Conservation (phyloP, 2,888 invertebrate genomes). For the Arctia plantaginis region DNA sequence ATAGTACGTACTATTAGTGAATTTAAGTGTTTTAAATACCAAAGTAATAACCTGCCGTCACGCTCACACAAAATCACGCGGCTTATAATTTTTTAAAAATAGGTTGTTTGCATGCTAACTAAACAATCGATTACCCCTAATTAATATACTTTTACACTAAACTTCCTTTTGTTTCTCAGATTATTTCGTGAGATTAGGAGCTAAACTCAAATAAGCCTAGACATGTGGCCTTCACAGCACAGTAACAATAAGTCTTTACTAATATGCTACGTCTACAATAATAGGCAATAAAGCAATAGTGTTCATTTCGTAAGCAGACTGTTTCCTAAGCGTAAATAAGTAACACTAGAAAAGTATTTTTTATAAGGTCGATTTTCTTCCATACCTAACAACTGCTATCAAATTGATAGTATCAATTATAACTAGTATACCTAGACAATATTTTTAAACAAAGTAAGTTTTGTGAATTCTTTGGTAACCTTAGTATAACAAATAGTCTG, state of each 20-base stretch:
- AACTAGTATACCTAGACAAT: constrained; percentile 1
- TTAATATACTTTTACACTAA: constrained; percentile 36
- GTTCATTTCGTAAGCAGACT: constrained; percentile 12
- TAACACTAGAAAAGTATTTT: no score
- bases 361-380: no score
- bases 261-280: background rate
- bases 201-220: constrained; percentile 22
- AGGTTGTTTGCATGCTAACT: constrained; percentile 24
- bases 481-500: no score
- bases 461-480: no score
- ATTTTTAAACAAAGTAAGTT: background rate
- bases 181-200: constrained; percentile 49
- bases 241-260: constrained; percentile 37
- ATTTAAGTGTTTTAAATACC: background rate
- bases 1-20: background rate
- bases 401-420: no score
- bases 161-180: constrained; percentile 41
- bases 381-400: background rate
- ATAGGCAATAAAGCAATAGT: background rate
- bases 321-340: no score
- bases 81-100: background rate
- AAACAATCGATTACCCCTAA: constrained; percentile 13
- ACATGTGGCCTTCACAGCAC: constrained; percentile 31
- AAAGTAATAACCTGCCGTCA: background rate
- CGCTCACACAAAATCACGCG: constrained; percentile 5